Conservation (phyloP, 2,888 invertebrate species). For the Synergus japonicus region DNA sequence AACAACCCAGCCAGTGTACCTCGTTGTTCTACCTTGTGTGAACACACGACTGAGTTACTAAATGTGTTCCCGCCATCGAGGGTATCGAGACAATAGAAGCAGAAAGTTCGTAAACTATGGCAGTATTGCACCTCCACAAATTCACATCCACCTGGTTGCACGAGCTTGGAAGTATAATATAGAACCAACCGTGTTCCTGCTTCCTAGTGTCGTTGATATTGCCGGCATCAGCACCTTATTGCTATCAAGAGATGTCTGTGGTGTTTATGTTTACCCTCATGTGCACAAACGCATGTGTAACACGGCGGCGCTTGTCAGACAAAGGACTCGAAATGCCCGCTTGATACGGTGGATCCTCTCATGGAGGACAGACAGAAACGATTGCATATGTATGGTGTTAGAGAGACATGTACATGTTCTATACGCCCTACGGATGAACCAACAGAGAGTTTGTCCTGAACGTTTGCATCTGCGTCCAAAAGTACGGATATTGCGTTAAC, state of each 20-base stretch:
- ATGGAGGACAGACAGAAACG: slow-evolving; percentile 46
- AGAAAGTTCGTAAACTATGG: slow-evolving; percentile 52
- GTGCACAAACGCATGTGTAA: neutral
- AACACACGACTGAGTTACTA: slow-evolving; percentile 6
- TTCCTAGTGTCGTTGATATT: slow-evolving; percentile 43
- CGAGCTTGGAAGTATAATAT: neutral
- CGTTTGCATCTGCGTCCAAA: slow-evolving; percentile 55
- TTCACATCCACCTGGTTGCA: neutral
- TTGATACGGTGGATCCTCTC: slow-evolving; percentile 27
- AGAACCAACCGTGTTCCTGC: slow-evolving; percentile 53
- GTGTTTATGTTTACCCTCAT: slow-evolving; percentile 7
- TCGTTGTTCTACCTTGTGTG: neutral
- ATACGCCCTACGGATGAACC: slow-evolving; percentile 50
- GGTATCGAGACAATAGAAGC: slow-evolving; percentile 54
- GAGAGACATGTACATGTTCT: slow-evolving; percentile 41
- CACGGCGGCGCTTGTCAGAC: slow-evolving; percentile 7
- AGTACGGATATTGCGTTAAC: slow-evolving; percentile 72
- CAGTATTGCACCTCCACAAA: neutral
- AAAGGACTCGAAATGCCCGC: slow-evolving; percentile 39
- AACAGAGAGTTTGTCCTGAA: slow-evolving; percentile 45
- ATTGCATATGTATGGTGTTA: slow-evolving; percentile 58
- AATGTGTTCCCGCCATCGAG: slow-evolving; percentile 46
- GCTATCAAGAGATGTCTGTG: slow-evolving; percentile 55
- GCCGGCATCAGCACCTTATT: slow-evolving; percentile 60
- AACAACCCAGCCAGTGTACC: neutral